Evolutionary conservation across 1,140 invertebrate genomes (phyloP).

Genomic region (Drusus annulatus): DNA sequence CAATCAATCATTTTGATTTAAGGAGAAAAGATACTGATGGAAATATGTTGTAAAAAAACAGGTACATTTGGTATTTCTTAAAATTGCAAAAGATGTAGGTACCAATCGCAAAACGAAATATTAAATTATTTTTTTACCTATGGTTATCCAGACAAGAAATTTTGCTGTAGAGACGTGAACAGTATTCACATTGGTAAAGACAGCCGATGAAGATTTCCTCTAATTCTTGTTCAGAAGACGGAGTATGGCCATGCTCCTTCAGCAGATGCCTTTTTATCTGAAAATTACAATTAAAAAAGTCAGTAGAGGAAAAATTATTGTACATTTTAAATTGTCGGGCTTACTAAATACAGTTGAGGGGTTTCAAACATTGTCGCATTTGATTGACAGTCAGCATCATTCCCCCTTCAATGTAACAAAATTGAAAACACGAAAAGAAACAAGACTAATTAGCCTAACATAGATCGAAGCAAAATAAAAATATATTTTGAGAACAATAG

Average conservation of each 20-base stretch:
- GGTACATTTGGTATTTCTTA: no score
- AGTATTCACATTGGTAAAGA: conserved; percentile 47
- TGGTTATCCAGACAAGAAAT: conserved; percentile 24
- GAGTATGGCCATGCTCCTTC: conserved; percentile 7
- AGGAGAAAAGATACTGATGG: neutral
- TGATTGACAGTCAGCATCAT: no score
- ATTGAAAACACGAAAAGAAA: no score
- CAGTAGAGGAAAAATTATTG: neutral
- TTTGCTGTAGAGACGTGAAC: conserved; percentile 39
- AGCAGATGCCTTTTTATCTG: neutral
- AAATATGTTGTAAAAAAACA: neutral
- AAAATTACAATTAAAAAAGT: conserved; percentile 4
- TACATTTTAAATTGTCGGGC: no score
- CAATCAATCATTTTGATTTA: neutral
- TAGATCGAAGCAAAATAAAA: neutral
- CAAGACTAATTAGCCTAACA: no score
- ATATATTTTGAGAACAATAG: neutral
- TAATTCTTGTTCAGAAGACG: neutral
- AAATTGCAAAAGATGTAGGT: no score
- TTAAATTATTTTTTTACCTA: conserved; percentile 22
- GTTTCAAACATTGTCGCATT: no score
- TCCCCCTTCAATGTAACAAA: no score
- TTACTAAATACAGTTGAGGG: no score
- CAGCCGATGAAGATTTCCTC: conserved; percentile 1
- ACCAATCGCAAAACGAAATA: neutral